A percentile compares a stretch with the other conserved stretches of the same genome.
Evolutionary conservation across 1,140 invertebrate genomes (phyloP).

Genomic region (Papilio dardanus): DNA sequence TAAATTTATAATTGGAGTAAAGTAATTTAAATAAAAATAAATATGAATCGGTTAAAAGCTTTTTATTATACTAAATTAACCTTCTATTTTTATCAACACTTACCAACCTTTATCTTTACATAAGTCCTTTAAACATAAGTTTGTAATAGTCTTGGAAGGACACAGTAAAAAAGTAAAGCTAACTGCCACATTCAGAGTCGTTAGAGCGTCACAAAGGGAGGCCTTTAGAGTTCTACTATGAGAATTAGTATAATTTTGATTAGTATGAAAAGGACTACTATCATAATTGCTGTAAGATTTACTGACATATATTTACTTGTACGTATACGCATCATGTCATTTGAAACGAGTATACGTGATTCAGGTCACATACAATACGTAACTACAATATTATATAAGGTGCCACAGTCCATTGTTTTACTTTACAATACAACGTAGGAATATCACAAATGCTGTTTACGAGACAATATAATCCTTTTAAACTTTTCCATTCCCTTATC

Average conservation of each 20-base stretch:
- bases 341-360: background rate
- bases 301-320: no score
- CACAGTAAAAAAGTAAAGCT: no score
- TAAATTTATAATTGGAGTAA: background rate
- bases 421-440: background rate
- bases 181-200: no score
- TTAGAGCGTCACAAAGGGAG: no score
- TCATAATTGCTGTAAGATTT: no score
- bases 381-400: background rate
- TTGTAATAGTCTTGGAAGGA: no score
- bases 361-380: background rate
- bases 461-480: constrained; percentile 16
- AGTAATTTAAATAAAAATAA: background rate
- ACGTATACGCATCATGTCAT: background rate
- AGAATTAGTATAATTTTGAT: no score
- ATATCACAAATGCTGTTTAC: constrained; percentile 11
- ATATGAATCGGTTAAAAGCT: background rate
- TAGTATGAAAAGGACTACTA: no score
- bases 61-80: background rate
- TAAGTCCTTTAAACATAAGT: no score
- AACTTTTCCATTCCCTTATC: constrained; percentile 8
- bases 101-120: no score
- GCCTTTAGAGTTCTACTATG: no score
- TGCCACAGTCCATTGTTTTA: background rate
- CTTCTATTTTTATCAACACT: no score